phyloP scores from a whole-genome alignment of 2,888 invertebrate species.

The Camptogramma bilineatum region DNA sequence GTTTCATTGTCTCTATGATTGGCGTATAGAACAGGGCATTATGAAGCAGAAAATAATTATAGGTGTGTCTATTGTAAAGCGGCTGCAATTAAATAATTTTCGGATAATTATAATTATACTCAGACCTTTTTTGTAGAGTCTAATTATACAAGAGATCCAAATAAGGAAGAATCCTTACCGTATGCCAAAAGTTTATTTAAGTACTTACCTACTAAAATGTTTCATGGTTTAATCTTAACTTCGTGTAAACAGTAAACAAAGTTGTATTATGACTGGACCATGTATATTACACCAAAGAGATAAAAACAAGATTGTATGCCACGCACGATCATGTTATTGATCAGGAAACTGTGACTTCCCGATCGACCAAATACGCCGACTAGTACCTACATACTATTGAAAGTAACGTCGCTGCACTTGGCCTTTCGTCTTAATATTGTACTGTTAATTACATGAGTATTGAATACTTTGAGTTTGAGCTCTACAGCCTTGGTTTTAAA shows the following conservation, averaged over 20 bases:
- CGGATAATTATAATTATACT: neutral
- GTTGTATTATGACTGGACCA: neutral
- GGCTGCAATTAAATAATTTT: slow-evolving; percentile 16
- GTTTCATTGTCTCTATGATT: slow-evolving; percentile 30
- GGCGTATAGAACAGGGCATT: slow-evolving; percentile 18
- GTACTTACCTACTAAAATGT: neutral
- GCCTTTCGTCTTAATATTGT: slow-evolving; percentile 67
- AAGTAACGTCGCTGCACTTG: slow-evolving; percentile 58
- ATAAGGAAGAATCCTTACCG: neutral
- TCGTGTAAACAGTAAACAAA: neutral
- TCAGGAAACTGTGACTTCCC: slow-evolving; percentile 67
- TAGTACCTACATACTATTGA: slow-evolving; percentile 46
- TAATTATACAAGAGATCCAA: neutral
- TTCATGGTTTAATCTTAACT: neutral
- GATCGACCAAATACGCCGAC: slow-evolving; percentile 61
- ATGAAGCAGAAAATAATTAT: slow-evolving; percentile 20
- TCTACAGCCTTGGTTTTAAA: slow-evolving; percentile 38
- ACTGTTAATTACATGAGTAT: slow-evolving; percentile 30
- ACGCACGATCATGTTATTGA: slow-evolving; percentile 30
- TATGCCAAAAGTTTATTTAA: neutral
- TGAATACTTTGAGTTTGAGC: slow-evolving; percentile 29
- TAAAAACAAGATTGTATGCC: slow-evolving; percentile 18
- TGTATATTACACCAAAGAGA: neutral
- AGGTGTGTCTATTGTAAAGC: slow-evolving; percentile 5
- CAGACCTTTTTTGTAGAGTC: slow-evolving; percentile 4